phyloP scores from a whole-genome alignment of 2,797 vertebrate genomes.

The Caiman crocodilus region DNA sequence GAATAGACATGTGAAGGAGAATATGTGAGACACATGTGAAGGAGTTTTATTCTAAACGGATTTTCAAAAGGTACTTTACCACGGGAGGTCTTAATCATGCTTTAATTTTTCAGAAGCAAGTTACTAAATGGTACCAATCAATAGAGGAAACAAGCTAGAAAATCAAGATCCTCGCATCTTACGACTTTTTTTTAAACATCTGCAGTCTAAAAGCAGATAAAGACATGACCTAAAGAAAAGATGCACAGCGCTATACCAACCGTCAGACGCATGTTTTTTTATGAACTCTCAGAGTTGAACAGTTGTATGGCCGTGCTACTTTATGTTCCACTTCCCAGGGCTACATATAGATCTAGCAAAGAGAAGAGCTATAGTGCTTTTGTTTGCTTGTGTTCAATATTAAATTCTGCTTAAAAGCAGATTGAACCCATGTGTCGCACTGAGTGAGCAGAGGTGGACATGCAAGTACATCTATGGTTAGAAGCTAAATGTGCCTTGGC shows the following conservation, averaged over 20 bases:
- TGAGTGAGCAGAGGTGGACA: not conserved
- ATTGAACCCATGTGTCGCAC: not conserved
- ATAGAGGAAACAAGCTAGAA: constrained; percentile 22
- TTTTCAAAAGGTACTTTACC: constrained; percentile 9
- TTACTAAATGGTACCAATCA: not conserved
- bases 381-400: rapidly evolving
- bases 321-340: not conserved
- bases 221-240: no score
- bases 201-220: no score
- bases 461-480: not conserved
- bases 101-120: constrained; percentile 12
- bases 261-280: not conserved
- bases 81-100: constrained; percentile 1
- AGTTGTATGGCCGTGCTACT: not conserved
- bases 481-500: not conserved
- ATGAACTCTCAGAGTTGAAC: no score
- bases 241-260: no score
- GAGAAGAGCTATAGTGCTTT: not conserved
- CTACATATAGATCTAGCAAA: not conserved
- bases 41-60: not conserved
- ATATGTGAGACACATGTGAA: not conserved
- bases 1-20: not conserved
- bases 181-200: not conserved
- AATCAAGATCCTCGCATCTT: rapidly evolving
- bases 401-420: not conserved